Evolutionary conservation across 2,888 invertebrate genomes (phyloP).

Genomic region (Ophion slaviceki): DNA sequence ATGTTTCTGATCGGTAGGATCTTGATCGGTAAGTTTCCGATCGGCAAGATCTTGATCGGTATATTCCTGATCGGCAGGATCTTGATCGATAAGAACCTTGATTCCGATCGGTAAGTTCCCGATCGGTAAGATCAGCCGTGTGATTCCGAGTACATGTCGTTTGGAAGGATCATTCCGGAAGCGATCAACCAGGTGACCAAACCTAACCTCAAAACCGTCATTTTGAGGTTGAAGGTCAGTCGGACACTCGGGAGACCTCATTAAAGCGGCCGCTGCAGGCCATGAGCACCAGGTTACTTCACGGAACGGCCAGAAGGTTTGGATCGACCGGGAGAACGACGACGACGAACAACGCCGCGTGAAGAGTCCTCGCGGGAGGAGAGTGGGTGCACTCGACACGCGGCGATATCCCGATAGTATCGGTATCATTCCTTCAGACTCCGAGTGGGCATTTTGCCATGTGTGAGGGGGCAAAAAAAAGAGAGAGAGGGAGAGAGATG

Average conservation of each 20-base stretch:
- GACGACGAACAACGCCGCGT: slow-evolving; percentile 9
- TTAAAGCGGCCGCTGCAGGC: not conserved
- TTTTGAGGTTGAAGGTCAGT: not conserved
- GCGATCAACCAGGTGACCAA: too few relatives aligned
- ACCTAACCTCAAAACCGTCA: too few relatives aligned
- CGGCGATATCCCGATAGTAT: slow-evolving; percentile 40
- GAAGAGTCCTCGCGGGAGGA: slow-evolving; percentile 31
- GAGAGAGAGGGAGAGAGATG: slow-evolving; percentile 16
- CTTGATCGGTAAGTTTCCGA: not conserved
- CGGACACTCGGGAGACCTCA: slow-evolving; percentile 2
- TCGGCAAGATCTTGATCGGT: not conserved
- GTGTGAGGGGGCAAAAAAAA: slow-evolving; percentile 1
- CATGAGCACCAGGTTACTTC: not conserved
- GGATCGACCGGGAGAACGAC: slow-evolving; percentile 4
- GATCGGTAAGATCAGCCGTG: too few relatives aligned
- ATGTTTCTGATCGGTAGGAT: too few relatives aligned
- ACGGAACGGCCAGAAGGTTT: not conserved
- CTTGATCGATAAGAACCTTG: too few relatives aligned
- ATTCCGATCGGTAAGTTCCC: too few relatives aligned
- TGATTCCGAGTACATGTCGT: too few relatives aligned
- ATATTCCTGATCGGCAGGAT: too few relatives aligned
- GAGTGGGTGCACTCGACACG: slow-evolving; percentile 49
- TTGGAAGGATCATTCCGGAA: too few relatives aligned
- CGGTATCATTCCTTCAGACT: slow-evolving; percentile 25
- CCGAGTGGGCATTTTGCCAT: slow-evolving; percentile 14